Conservation (phyloP, 2,888 invertebrate species). For the Lordiphosa andalusiaca region DNA sequence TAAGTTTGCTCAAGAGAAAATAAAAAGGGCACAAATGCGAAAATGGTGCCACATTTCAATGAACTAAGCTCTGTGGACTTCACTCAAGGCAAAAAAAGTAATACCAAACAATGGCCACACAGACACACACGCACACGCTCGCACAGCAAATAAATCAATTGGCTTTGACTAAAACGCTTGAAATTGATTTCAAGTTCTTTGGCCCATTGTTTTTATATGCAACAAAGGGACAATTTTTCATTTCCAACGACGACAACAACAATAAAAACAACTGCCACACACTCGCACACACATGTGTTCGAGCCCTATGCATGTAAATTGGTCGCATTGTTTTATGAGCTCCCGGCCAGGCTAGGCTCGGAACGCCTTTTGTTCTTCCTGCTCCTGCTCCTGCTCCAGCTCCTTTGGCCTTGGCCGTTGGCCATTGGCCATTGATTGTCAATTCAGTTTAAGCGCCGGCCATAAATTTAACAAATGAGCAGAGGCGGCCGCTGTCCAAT, state of each 20-base stretch:
- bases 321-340: slow-evolving; percentile 66
- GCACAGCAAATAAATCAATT: slow-evolving; percentile 62
- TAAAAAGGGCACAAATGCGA: slow-evolving; percentile 5
- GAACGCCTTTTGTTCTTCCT: slow-evolving; percentile 38
- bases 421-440: slow-evolving; percentile 62
- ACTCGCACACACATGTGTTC: slow-evolving; percentile 29
- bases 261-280: slow-evolving; percentile 22
- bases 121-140: slow-evolving; percentile 17
- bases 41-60: slow-evolving; percentile 35
- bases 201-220: slow-evolving; percentile 70
- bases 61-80: slow-evolving; percentile 43
- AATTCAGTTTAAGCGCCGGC: slow-evolving; percentile 66
- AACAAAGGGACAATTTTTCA: slow-evolving; percentile 73
- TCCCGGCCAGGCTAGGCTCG: slow-evolving; percentile 24
- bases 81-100: slow-evolving; percentile 40
- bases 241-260: slow-evolving; percentile 42
- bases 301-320: slow-evolving; percentile 64
- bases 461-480: slow-evolving; percentile 66
- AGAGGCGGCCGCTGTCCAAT: slow-evolving; percentile 22
- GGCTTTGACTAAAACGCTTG: slow-evolving; percentile 70
- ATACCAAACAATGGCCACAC: slow-evolving; percentile 40
- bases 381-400: not conserved
- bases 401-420: slow-evolving; percentile 17
- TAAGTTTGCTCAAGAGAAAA: slow-evolving; percentile 21
- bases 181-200: slow-evolving; percentile 72